Conservation (phyloP, 2,888 invertebrate genomes). For the Eupithecia centaureata region DNA sequence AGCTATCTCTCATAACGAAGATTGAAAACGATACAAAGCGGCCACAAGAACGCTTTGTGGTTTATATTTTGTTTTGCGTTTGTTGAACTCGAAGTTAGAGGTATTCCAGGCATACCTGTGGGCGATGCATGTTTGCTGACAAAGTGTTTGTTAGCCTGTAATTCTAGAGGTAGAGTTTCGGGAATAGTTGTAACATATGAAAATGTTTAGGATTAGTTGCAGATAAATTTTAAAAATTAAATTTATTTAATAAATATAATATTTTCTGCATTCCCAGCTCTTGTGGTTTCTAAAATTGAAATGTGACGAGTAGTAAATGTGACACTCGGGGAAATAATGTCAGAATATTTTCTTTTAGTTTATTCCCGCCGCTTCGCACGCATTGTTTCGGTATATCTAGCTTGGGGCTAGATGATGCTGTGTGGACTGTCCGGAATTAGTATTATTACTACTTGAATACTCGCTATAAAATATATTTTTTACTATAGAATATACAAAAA, state of each 20-base stretch:
- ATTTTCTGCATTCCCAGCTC: no score
- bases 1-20: slow-evolving; percentile 73
- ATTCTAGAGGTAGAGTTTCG: background rate
- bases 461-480: no score
- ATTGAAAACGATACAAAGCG: slow-evolving; percentile 78
- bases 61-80: slow-evolving; percentile 66
- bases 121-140: slow-evolving; percentile 35
- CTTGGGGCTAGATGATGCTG: no score
- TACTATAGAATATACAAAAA: no score
- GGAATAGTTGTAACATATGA: background rate
- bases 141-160: slow-evolving; percentile 27
- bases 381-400: no score
- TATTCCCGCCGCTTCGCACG: no score
- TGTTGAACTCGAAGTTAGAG: slow-evolving; percentile 46
- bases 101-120: slow-evolving; percentile 44
- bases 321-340: background rate
- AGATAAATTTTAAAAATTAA: background rate
- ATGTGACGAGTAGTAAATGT: no score
- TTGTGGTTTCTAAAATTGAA: no score
- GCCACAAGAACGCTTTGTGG: slow-evolving; percentile 78
- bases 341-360: no score
- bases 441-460: no score
- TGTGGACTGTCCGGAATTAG: no score
- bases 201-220: background rate
- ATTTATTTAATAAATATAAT: no score